These are phyloP conservation scores for Drosophila sordidapex DNA, from an alignment of 2,888 invertebrate genomes.

Conservation along the genomic window DNA sequence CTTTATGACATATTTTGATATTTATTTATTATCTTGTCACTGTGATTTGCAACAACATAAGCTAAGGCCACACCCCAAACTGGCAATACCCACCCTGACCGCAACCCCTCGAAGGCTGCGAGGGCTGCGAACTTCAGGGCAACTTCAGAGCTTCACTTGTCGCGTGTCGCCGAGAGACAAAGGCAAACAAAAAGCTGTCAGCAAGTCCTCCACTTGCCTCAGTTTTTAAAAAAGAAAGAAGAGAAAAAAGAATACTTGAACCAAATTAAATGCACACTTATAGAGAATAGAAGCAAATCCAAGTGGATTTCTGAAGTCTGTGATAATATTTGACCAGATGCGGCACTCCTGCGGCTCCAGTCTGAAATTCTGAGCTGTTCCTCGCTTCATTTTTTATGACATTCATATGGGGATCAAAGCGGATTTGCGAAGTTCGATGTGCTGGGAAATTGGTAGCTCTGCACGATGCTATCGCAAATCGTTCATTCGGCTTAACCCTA, in stretches of 20 bases:
- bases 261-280: slow-evolving; percentile 77
- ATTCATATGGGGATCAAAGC: slow-evolving; percentile 72
- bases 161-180: slow-evolving; percentile 56
- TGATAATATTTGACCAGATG: slow-evolving; percentile 82
- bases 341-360: slow-evolving; percentile 36
- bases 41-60: slow-evolving; percentile 71
- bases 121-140: slow-evolving; percentile 48
- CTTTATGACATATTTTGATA: slow-evolving; percentile 84
- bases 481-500: slow-evolving; percentile 54
- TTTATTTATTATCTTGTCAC: slow-evolving; percentile 84
- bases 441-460: slow-evolving; percentile 53
- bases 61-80: slow-evolving; percentile 60
- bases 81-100: slow-evolving; percentile 46
- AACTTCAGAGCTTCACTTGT: slow-evolving; percentile 53
- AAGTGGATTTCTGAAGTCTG: slow-evolving; percentile 62
- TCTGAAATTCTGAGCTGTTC: slow-evolving; percentile 32
- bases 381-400: slow-evolving; percentile 82
- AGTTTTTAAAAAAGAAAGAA: background rate
- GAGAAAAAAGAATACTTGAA: slow-evolving; percentile 51
- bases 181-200: slow-evolving; percentile 75
- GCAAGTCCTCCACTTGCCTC: slow-evolving; percentile 62
- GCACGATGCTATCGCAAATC: slow-evolving; percentile 41
- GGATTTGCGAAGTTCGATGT: slow-evolving; percentile 65
- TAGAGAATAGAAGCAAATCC: slow-evolving; percentile 18
- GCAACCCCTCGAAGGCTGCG: slow-evolving; percentile 28